Percentiles rank a stretch among this genome's conserved stretches.
phyloP scores from a whole-genome alignment of 2,797 vertebrate species.

The Labroides dimidiatus region DNA sequence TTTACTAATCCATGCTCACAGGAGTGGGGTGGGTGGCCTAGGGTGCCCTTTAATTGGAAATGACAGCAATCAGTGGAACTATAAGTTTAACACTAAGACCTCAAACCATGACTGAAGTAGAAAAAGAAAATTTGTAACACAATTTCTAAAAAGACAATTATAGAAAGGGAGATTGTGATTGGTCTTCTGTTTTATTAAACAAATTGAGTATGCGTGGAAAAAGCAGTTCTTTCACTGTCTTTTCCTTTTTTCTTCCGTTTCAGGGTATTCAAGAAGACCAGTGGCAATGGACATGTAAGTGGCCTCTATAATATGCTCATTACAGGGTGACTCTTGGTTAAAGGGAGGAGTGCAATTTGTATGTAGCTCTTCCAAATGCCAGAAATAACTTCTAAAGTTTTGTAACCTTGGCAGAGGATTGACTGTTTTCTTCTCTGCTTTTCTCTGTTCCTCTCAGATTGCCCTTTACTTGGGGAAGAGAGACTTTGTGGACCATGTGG shows the following conservation, averaged over 20 bases:
- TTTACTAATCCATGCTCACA: constrained; percentile 47
- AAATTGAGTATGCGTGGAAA: neutral
- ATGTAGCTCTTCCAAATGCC: constrained; percentile 53
- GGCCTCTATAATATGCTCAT: constrained; percentile 55
- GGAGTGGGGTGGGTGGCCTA: neutral
- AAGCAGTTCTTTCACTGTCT: constrained; percentile 9
- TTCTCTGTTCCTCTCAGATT: constrained; percentile 78
- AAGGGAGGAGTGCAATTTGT: constrained; percentile 57
- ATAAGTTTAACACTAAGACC: neutral
- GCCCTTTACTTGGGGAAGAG: constrained; percentile 91
- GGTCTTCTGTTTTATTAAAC: neutral
- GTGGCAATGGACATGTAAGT: constrained; percentile 88
- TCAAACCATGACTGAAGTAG: neutral
- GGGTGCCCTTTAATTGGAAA: constrained; percentile 22
- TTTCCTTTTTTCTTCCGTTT: constrained; percentile 39
- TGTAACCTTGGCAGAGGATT: constrained; percentile 45
- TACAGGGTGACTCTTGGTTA: constrained; percentile 46
- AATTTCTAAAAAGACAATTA: neutral
- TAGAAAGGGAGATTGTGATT: neutral
- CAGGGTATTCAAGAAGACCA: constrained; percentile 94
- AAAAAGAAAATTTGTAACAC: neutral
- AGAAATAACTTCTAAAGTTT: constrained; percentile 59
- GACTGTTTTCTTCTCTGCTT: constrained; percentile 39
- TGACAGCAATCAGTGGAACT: constrained; percentile 6
- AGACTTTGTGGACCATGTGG: constrained; percentile 91